These are phyloP conservation scores for Drosophila ananassae DNA, from an alignment of 1,140 invertebrate genomes.

Conservation along the genomic window DNA sequence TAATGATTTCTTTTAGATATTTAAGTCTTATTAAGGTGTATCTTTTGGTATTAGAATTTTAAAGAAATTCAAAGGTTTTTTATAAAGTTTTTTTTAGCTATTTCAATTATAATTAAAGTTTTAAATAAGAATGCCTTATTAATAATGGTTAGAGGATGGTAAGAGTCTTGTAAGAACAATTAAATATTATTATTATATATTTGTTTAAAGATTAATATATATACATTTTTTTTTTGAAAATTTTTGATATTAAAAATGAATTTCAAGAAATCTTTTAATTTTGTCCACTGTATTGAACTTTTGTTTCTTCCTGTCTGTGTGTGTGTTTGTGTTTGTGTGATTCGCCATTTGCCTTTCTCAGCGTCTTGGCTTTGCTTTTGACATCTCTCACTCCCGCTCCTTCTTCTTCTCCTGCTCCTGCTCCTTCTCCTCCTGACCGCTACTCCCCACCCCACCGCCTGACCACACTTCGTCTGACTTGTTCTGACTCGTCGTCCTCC, in stretches of 20 bases:
- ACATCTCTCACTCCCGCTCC: constrained; percentile 33
- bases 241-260: not conserved
- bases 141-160: no score
- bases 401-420: not conserved
- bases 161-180: no score
- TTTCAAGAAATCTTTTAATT: constrained; percentile 12
- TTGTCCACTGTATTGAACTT: constrained; percentile 1
- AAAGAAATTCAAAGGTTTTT: no score
- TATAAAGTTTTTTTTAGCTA: no score
- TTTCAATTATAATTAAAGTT: no score
- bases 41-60: no score
- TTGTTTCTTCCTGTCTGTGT: not conserved
- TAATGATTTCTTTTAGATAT: no score
- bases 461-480: not conserved
- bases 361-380: constrained; percentile 63
- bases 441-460: not conserved
- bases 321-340: constrained; percentile 1
- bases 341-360: constrained; percentile 41
- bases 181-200: no score
- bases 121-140: no score
- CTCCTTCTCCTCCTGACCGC: not conserved
- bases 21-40: no score
- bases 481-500: not conserved
- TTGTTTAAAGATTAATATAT: no score
- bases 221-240: not conserved